Conservation (phyloP, 2,797 vertebrate genomes). For the Dicrostonyx torquatus region DNA sequence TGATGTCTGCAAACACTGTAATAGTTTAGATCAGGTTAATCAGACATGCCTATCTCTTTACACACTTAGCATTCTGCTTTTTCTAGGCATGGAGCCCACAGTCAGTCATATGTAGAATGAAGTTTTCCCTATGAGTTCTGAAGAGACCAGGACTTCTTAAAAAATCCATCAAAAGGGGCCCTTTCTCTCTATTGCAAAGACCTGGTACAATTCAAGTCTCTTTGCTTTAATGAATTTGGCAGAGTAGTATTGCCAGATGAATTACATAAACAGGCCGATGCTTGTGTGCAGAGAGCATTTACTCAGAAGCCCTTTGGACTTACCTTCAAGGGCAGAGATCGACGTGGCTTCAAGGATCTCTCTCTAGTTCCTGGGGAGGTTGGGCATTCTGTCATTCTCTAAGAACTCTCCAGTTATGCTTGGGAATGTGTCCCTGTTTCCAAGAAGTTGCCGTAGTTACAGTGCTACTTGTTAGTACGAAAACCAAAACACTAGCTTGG, state of each 20-base stretch:
- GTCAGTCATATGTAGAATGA: background rate
- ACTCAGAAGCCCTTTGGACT: background rate
- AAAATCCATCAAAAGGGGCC: background rate
- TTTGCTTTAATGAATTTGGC: background rate
- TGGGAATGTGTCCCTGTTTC: conserved; percentile 18
- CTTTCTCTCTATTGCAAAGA: conserved; percentile 1
- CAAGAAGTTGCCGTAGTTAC: conserved; percentile 27
- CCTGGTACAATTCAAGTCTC: background rate
- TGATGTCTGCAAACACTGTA: background rate
- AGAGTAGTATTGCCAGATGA: background rate
- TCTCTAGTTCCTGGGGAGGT: conserved; percentile 25
- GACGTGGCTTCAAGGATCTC: background rate
- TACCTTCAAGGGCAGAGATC: background rate
- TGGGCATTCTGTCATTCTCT: background rate
- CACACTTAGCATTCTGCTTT: background rate
- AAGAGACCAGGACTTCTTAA: background rate
- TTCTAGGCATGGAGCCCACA: background rate
- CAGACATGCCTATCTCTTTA: background rate
- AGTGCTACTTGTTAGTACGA: background rate
- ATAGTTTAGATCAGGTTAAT: background rate
- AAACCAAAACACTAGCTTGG: conserved; percentile 22
- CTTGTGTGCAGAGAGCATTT: background rate
- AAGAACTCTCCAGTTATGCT: background rate
- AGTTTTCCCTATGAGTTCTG: background rate
- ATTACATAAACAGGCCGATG: background rate